Evolutionary conservation across 2,797 vertebrate species (phyloP).

Genomic region (Phrynocephalus forsythii): DNA sequence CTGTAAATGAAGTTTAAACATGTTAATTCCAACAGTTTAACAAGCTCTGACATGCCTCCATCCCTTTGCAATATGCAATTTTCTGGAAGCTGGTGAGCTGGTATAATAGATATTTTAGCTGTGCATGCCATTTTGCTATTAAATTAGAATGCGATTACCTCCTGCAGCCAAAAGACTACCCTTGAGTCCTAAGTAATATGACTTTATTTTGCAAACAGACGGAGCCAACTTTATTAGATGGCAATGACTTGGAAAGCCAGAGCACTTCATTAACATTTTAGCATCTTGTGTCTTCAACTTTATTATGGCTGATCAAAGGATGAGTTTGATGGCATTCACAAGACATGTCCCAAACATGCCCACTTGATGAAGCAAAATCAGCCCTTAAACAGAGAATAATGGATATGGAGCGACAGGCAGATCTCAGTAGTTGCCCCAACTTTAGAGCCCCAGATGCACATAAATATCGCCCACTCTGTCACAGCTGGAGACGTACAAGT

Average conservation of each 20-base stretch:
- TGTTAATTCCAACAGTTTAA: slow-evolving; percentile 69
- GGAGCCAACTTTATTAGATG: slow-evolving; percentile 67
- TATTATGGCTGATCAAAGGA: slow-evolving; percentile 67
- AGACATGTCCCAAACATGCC: slow-evolving; percentile 50
- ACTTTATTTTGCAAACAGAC: slow-evolving; percentile 75
- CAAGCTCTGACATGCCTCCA: slow-evolving; percentile 37
- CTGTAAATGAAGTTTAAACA: slow-evolving; percentile 66
- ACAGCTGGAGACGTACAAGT: too few species aligned
- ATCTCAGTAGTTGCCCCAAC: too few species aligned
- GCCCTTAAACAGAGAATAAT: too few species aligned
- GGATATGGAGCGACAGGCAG: too few species aligned
- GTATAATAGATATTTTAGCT: slow-evolving; percentile 68
- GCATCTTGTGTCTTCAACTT: slow-evolving; percentile 54
- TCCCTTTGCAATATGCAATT: slow-evolving; percentile 64
- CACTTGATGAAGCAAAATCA: slow-evolving; percentile 12
- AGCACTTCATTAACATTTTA: slow-evolving; percentile 73
- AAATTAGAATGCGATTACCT: slow-evolving; percentile 73
- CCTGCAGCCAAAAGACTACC: slow-evolving; percentile 65
- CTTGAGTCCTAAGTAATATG: slow-evolving; percentile 67
- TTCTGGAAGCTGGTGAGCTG: slow-evolving; percentile 57
- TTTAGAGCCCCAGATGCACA: too few species aligned
- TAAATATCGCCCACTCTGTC: too few species aligned
- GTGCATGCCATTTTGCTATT: slow-evolving; percentile 61
- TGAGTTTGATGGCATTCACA: slow-evolving; percentile 54
- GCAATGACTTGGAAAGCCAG: slow-evolving; percentile 47